A percentile compares a stretch with the other conserved stretches of the same genome.
phyloP scores from a whole-genome alignment of 2,113 vertebrate genomes.

The Scolopax mira region DNA sequence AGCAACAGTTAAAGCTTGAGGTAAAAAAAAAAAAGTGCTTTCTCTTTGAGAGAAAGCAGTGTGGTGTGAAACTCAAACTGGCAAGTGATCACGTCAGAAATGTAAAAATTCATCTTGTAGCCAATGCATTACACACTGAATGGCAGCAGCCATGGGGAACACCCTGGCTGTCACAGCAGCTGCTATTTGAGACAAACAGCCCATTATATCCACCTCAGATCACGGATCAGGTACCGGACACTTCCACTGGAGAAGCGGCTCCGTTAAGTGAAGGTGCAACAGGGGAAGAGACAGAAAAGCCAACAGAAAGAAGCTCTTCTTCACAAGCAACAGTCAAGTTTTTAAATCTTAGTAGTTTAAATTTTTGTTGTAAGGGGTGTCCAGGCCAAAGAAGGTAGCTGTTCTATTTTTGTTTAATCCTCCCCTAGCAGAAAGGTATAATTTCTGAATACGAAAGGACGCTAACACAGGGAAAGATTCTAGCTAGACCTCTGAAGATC shows the following conservation, averaged over 20 bases:
- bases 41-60: neutral
- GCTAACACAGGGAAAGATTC: neutral
- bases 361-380: neutral
- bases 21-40: neutral
- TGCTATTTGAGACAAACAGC: neutral
- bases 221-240: neutral
- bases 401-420: neutral
- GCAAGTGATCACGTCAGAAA: neutral
- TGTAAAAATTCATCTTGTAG: neutral
- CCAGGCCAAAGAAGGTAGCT: neutral
- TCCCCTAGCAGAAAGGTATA: neutral
- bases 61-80: neutral
- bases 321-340: neutral
- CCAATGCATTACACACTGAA: neutral
- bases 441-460: neutral
- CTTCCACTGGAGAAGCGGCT: neutral
- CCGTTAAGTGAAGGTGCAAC: rapidly evolving
- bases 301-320: neutral
- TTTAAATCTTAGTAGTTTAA: neutral
- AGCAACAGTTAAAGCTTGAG: neutral
- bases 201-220: neutral
- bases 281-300: neutral
- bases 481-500: neutral
- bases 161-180: neutral
- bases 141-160: neutral